Evolutionary conservation across 2,113 vertebrate species (phyloP), one percentile per base, ranked within the genome.

Genomic region (Phaethornis superciliosus): DNA sequence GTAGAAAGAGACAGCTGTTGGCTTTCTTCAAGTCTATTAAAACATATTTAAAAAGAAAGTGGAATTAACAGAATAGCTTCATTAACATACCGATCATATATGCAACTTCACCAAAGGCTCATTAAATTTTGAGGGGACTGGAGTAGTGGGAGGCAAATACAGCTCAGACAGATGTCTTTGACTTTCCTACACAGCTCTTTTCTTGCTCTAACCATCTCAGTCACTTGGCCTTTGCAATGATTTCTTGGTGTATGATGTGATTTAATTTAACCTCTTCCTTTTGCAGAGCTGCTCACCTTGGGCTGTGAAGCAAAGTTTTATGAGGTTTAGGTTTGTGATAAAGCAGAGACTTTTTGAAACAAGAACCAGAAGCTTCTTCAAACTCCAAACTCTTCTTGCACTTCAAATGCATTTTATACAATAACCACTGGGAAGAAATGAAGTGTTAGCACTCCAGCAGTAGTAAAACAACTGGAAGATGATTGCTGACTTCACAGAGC

Each of bases 21-120:
- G 32, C 83, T 86, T 91, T 80, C 77, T 89, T 87, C 59, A 80
- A 71, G 22, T 75, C 71, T 82, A 65, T 83, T 78, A 79, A 91
- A 80, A n/a, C 42, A 46, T 19, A 76, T 55, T 54, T 37, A 20
- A 55, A 81, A 83, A 82, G 33, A 79, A 82, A 3, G 8, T 52
- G 49, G 35, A 85, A 51, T 72, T 51, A 91, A 59, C 20, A 47
- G 37, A 68, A 47, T 33, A 49, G 30, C 75, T 81, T 74, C 33
- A 63, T 82, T 82, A 54, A 15, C 3, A 2, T 59, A 74, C 16
- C 72, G n/a, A 63, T 70, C 42, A 44, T 85, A 77, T 51, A 46
- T 65, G 37, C 6, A 67, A 28, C 49, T 79, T 85, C 55, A 24
- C 33, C 59, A 17, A 74, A 60, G 56, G 20, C 46, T 75, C 33